A percentile compares a stretch with the other conserved stretches of the same genome.
phyloP scores from a whole-genome alignment of 2,888 invertebrate genomes.

The Cactoblastis cactorum region DNA sequence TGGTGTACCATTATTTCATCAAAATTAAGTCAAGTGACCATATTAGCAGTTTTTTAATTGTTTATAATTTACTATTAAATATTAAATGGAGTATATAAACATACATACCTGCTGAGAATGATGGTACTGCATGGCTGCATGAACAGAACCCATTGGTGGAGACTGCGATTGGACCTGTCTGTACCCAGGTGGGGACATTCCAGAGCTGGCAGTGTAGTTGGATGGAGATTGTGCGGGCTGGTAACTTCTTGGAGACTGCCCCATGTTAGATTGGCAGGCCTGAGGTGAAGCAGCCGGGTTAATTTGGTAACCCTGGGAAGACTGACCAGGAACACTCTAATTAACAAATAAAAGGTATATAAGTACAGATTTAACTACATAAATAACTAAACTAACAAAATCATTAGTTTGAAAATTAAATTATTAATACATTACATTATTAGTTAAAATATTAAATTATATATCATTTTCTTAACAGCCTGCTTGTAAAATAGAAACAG shows the following conservation, averaged over 20 bases:
- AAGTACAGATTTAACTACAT: too few species aligned
- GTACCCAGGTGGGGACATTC: conserved; percentile 77
- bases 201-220: conserved; percentile 63
- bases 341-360: conserved; percentile 11
- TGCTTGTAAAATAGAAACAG: too few species aligned
- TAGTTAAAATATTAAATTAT: too few species aligned
- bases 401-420: neutral
- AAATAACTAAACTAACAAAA: too few species aligned
- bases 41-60: too few species aligned
- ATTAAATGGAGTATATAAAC: too few species aligned
- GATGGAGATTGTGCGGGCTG: conserved; percentile 79
- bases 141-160: conserved; percentile 71
- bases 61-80: too few species aligned
- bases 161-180: conserved; percentile 72
- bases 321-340: conserved; percentile 62
- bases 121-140: conserved; percentile 70
- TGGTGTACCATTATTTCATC: too few species aligned
- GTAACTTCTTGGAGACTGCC: conserved; percentile 67
- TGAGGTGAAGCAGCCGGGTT: conserved; percentile 77
- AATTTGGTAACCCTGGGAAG: conserved; percentile 78
- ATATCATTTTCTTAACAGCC: too few species aligned
- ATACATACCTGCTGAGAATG: conserved; percentile 69
- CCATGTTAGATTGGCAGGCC: conserved; percentile 58
- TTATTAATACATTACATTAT: too few species aligned
- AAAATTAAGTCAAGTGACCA: too few species aligned